Base-by-base conservation (phyloP, 2,113 vertebrate genomes). In the Diadophis punctatus region DNA sequence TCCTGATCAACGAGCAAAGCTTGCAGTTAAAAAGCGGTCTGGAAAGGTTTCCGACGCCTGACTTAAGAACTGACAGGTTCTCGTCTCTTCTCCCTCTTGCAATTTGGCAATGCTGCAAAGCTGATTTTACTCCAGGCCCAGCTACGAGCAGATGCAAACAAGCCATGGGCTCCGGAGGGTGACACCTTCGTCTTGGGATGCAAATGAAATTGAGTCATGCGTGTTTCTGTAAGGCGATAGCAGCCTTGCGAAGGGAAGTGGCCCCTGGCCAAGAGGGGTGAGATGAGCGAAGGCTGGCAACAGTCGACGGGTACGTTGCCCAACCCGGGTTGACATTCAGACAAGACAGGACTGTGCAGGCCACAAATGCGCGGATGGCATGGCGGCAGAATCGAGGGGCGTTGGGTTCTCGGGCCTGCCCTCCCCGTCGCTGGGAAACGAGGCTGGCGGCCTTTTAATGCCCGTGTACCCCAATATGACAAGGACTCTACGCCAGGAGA, bases 341-440 rank as follows among this genome's bases (percentile, higher is more conserved):
- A 22, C 12, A 8, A n/a, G 49, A 12, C 86, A 87, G 86, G 49
- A 51, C 27, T 18, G 27, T 3, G 49, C 48, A 87, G 49, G 51
- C 51, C 6, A 46, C 27, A n/a, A 52, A 39, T 22, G 18, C 1
- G 87, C 22, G 8, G n/a, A 6, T 25, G 11, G 22, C 16, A 2
- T 5, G 51, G 25, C 18, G 8, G 30, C 52, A 55, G 52, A 22
- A 55, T 1, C 9, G 0, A 55, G 10, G n/a, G 25, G 18, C 20
- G 10, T 88, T 7, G 48, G 48, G 27, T 10, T 20, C 30, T 2
- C 8, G 2, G 6, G 8, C 86, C 27, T 2, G 2, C 20, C 10
- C 9, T 52, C 51, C 18, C 18, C 25, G 1, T n/a, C 0, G 27
- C 30, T 0, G 9, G n/a, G 53, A 10, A 9, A 25, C 5, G 12